Conservation (phyloP, 2,888 invertebrate genomes). For the Aelia acuminata region DNA sequence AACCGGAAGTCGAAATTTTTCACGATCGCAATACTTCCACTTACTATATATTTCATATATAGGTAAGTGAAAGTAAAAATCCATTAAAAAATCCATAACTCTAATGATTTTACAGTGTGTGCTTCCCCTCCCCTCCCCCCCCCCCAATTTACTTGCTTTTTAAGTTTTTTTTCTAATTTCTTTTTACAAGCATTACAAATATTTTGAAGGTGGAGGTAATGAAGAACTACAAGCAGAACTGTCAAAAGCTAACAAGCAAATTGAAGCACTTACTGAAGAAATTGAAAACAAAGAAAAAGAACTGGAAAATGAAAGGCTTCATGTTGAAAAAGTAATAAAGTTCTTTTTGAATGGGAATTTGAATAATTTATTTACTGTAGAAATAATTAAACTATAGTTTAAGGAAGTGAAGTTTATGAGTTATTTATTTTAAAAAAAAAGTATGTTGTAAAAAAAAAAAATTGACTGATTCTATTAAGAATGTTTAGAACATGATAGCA, state of each 20-base stretch:
- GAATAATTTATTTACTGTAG: not conserved
- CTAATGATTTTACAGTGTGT: conserved; percentile 8
- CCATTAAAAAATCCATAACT: too few species aligned
- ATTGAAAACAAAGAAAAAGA: conserved; percentile 69
- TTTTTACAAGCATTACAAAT: not conserved
- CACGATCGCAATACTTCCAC: too few species aligned
- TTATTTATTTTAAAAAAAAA: not conserved
- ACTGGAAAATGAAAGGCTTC: conserved; percentile 68
- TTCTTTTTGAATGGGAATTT: not conserved
- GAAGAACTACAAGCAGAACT: conserved; percentile 70
- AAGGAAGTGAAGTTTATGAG: not conserved
- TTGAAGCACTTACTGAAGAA: conserved; percentile 70
- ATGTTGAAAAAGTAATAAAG: conserved; percentile 70
- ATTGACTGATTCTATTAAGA: not conserved
- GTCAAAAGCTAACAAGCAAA: conserved; percentile 67
- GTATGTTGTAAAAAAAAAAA: not conserved
- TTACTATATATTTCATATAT: too few species aligned
- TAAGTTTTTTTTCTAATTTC: not conserved
- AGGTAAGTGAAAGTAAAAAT: too few species aligned
- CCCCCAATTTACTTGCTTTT: not conserved
- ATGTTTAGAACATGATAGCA: too few species aligned
- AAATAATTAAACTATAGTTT: not conserved
- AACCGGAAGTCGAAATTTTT: too few species aligned
- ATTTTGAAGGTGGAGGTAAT: conserved; percentile 59
- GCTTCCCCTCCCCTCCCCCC: too few species aligned